Conservation (phyloP, 2,113 vertebrate genomes). For the Cynopterus brachyotis region DNA sequence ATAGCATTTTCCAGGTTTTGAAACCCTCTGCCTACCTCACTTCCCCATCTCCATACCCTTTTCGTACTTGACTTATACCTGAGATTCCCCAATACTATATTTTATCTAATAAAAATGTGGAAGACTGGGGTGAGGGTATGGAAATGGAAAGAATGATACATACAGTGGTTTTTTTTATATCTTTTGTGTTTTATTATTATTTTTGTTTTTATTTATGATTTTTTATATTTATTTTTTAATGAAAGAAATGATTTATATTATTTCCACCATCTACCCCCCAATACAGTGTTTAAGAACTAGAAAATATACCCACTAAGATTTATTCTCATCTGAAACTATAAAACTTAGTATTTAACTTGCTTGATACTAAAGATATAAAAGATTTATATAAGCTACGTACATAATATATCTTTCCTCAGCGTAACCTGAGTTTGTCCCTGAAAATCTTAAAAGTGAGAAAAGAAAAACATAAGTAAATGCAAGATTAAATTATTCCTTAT, state of each 20-base stretch:
- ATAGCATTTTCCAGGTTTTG: constrained; percentile 2
- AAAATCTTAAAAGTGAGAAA: constrained; percentile 25
- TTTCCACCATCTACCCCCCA: too few species aligned
- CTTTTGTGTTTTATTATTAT: too few species aligned
- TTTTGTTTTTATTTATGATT: too few species aligned
- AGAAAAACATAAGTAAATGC: neutral
- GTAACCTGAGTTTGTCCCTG: neutral
- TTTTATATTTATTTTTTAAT: too few species aligned
- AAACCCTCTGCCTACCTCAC: neutral
- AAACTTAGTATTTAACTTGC: neutral
- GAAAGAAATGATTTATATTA: too few species aligned
- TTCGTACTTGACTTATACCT: neutral
- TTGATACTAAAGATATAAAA: neutral
- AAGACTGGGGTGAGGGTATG: neutral
- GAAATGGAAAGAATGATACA: neutral
- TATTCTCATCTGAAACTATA: neutral
- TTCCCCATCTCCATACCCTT: neutral
- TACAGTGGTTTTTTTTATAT: too few species aligned
- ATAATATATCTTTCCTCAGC: neutral
- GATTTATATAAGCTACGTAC: neutral
- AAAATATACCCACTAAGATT: neutral
- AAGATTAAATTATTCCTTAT: constrained; percentile 21
- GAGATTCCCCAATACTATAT: neutral
- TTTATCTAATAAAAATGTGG: neutral
- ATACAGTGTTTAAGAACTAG: neutral